Evolutionary conservation across 2,888 invertebrate genomes (phyloP).

Genomic region (Bruchidius siliquastri): DNA sequence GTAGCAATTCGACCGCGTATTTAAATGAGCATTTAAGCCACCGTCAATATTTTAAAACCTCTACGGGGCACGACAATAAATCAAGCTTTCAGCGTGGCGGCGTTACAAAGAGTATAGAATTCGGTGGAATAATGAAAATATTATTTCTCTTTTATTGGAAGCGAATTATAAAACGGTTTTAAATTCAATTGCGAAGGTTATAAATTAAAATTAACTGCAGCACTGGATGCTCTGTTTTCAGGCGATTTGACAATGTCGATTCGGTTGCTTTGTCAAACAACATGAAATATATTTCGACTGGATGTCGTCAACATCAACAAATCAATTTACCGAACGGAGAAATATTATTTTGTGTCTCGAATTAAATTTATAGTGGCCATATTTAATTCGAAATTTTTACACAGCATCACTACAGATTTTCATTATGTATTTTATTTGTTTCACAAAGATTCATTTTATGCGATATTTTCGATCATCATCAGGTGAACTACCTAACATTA

Average conservation of each 20-base stretch:
- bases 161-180: background rate
- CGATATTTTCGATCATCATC: too few relatives aligned
- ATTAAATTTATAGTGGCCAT: too few relatives aligned
- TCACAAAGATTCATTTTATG: too few relatives aligned
- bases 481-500: too few relatives aligned
- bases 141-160: background rate
- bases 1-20: background rate
- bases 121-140: background rate
- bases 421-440: too few relatives aligned
- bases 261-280: background rate
- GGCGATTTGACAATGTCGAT: background rate
- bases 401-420: too few relatives aligned
- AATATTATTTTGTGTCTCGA: background rate
- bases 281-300: background rate
- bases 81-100: background rate
- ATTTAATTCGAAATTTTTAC: too few relatives aligned
- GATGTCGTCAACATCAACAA: background rate
- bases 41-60: background rate
- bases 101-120: background rate
- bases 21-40: background rate
- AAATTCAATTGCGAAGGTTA: background rate
- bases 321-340: background rate
- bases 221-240: background rate
- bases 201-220: background rate
- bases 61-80: background rate